These are phyloP conservation scores for Microdon myrmicae DNA, from an alignment of 2,888 invertebrate species.

Conservation along the genomic window DNA sequence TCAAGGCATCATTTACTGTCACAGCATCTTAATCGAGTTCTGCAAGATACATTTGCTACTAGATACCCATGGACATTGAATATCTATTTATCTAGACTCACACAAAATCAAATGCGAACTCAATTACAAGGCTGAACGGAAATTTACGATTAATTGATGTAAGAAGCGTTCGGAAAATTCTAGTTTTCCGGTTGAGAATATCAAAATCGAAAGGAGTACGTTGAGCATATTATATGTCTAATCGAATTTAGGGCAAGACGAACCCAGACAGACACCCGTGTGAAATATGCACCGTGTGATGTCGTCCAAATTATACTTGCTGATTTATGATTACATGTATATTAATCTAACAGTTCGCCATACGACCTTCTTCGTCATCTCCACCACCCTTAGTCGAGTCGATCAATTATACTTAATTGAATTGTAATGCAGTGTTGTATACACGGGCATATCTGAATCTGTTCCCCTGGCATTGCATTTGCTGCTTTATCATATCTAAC, in stretches of 20 bases:
- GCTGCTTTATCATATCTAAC: constrained; percentile 31
- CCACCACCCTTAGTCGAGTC: constrained; percentile 14
- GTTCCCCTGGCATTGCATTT: constrained; percentile 10
- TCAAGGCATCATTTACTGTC: constrained; percentile 27
- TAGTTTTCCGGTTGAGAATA: constrained; percentile 33
- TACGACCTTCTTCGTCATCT: constrained; percentile 1
- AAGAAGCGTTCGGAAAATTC: constrained; percentile 38
- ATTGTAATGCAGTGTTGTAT: constrained; percentile 38
- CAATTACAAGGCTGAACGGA: constrained; percentile 66
- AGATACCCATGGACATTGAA: background rate
- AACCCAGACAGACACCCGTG: constrained; percentile 13
- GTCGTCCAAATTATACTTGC: too few species aligned
- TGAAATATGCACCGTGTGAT: too few species aligned
- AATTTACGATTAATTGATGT: constrained; percentile 58
- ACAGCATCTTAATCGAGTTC: constrained; percentile 43
- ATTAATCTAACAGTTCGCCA: constrained; percentile 33
- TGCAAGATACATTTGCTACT: constrained; percentile 42
- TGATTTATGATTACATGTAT: constrained; percentile 45
- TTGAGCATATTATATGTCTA: background rate
- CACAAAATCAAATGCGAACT: constrained; percentile 54
- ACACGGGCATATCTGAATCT: background rate
- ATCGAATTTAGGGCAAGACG: constrained; percentile 24
- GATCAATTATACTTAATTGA: constrained; percentile 46
- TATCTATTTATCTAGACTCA: background rate
- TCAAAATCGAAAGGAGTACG: constrained; percentile 7